phyloP scores from a whole-genome alignment of 2,797 vertebrate species.

The Thalassophryne amazonica region DNA sequence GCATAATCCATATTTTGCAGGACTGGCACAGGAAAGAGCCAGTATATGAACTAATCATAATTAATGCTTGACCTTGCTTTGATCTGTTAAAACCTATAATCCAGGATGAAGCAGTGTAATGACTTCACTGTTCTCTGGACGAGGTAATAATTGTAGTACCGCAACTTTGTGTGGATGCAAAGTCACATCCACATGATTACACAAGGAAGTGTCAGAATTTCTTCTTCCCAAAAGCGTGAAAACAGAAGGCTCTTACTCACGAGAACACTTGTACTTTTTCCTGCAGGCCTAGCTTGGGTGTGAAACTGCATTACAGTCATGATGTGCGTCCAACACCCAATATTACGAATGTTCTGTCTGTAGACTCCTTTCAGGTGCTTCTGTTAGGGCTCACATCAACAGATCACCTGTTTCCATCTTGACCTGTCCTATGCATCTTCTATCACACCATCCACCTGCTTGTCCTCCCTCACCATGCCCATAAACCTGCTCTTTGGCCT shows the following conservation, averaged over 20 bases:
- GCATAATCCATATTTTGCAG: slow-evolving; percentile 53
- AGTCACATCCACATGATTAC: slow-evolving; percentile 38
- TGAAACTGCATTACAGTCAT: slow-evolving; percentile 9
- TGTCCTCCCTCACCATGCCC: no score
- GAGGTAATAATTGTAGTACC: slow-evolving; percentile 13
- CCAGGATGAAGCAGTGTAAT: slow-evolving; percentile 62
- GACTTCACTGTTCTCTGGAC: slow-evolving; percentile 40
- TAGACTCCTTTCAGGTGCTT: no score
- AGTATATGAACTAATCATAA: slow-evolving; percentile 61
- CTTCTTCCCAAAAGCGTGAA: slow-evolving; percentile 4
- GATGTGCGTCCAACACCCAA: no score
- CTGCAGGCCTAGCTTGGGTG: not conserved
- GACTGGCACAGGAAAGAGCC: slow-evolving; percentile 45
- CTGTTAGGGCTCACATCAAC: no score
- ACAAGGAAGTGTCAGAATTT: not conserved
- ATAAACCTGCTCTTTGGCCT: no score
- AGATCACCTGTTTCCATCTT: no score
- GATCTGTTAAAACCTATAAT: slow-evolving; percentile 65
- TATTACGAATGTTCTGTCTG: no score
- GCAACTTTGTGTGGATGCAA: slow-evolving; percentile 35
- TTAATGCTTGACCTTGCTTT: slow-evolving; percentile 58
- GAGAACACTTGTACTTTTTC: slow-evolving; percentile 8
- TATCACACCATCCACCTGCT: no score
- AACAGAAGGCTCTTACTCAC: slow-evolving; percentile 11
- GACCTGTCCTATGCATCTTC: no score